Conservation (phyloP, 2,797 vertebrate genomes). For the Acridotheres tristis region DNA sequence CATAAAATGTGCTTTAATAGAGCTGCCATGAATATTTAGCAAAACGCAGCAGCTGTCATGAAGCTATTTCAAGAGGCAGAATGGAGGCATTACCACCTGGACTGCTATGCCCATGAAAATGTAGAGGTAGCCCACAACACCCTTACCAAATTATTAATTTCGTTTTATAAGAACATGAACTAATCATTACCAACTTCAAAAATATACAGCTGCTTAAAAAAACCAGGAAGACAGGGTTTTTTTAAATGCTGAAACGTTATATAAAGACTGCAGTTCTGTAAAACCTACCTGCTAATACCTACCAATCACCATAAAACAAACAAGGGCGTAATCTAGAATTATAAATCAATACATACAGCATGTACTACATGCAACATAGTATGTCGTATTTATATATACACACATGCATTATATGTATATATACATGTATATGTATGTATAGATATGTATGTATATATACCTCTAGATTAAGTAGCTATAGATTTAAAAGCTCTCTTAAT, state of each 20-base stretch:
- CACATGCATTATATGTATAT: rapidly evolving
- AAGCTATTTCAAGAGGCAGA: background rate
- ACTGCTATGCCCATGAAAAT: background rate
- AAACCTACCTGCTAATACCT: rapidly evolving
- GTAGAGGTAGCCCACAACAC: rapidly evolving
- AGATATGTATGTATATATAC: no score
- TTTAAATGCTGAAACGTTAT: no score
- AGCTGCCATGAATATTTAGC: background rate
- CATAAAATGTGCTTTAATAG: rapidly evolving
- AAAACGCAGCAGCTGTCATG: rapidly evolving
- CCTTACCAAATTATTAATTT: background rate
- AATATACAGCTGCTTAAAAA: background rate
- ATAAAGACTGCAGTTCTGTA: background rate
- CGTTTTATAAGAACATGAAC: background rate
- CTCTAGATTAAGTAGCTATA: background rate
- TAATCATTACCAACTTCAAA: background rate
- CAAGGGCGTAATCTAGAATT: rapidly evolving
- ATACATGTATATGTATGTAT: no score
- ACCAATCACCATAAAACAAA: background rate
- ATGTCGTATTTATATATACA: rapidly evolving
- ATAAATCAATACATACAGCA: background rate
- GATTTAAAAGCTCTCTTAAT: background rate
- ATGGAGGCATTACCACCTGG: background rate
- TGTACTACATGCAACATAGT: rapidly evolving
- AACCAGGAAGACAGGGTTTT: rapidly evolving